Base-by-base conservation (phyloP, 2,113 vertebrate genomes). In the Romanogobio albipinnatus region DNA sequence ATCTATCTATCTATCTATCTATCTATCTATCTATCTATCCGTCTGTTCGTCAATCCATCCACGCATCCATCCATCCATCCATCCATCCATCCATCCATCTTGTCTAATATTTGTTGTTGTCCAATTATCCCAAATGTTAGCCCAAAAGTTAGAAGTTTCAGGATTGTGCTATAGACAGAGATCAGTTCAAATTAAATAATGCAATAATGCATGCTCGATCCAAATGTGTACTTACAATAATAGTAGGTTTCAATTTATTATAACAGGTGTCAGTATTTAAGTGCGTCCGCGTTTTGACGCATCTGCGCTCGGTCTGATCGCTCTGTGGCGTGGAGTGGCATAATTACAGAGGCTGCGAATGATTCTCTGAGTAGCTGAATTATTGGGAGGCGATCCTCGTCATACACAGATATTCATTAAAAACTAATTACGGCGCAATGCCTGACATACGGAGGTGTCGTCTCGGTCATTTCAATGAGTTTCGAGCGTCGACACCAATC, bases 391-490 rank as follows among this genome's bases (percentile, higher is more conserved):
- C 36, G 66, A 73, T 61, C 9, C 26, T 59, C 29, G 64, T 80
- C 66, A 85, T 74, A 80, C 66, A 71, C 76, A 81, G 29, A 73
- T 58, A 24, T 82, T 82, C 29, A 82, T 82, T 71, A 71, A 82
- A 82, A 82, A 56, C 66, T 82, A 71, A 82, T 82, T 82, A 58
- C 33, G 19, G 33, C 66, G 29, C 47, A n/a, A 22, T 58, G 66
- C 66, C 33, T 39, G 64, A 22, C 51, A 43, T 58, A 26, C 6
- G 33, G 81, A 58, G 22, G 81, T 82, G 47, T n/a, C 66, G 71
- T 70, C 24, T 51, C 47, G 22, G 66, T 39, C 19, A 71, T 71
- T 17, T 70, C 45, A 26, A 39, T 53, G 47, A 56, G 45, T 36
- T 70, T 70, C 4, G 2, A 53, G 43, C 15, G n/a, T 81, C 61